These are phyloP conservation scores for Empis livida DNA, from an alignment of 2,888 invertebrate genomes.

Conservation along the genomic window DNA sequence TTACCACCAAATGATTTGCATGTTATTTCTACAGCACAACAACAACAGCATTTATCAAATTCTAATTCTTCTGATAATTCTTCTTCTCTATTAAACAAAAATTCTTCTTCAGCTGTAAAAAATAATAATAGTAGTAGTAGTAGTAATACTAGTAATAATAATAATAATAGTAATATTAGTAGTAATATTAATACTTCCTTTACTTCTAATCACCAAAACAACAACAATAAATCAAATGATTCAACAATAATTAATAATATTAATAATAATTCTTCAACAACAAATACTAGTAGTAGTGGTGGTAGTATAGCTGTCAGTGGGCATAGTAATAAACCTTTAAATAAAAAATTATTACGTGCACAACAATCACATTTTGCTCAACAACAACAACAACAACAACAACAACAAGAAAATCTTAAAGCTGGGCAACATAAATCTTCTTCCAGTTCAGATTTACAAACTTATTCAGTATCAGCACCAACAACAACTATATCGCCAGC, in stretches of 20 bases:
- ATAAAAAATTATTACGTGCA: conserved; percentile 33
- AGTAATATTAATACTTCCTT: conserved; percentile 7
- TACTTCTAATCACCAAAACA: conserved; percentile 10
- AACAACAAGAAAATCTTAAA: conserved; percentile 3
- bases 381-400: no score
- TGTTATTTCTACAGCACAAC: conserved; percentile 1
- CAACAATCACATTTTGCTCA: conserved; percentile 26
- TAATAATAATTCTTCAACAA: conserved; percentile 11
- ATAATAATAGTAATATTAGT: conserved; percentile 12
- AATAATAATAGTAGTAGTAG: conserved; percentile 15
- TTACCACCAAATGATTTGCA: conserved; percentile 3
- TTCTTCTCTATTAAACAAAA: conserved; percentile 7
- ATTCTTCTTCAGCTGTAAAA: conserved; percentile 10
- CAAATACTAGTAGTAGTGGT: conserved; percentile 4
- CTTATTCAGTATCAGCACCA: conserved; percentile 9
- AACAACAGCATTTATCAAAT: conserved; percentile 9
- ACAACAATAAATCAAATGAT: conserved; percentile 6
- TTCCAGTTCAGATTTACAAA: conserved; percentile 10
- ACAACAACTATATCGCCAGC: conserved; percentile 8
- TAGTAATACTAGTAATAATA: conserved; percentile 10
- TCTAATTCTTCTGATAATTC: conserved; percentile 9
- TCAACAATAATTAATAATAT: conserved; percentile 5
- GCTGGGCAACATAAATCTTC: conserved; percentile 16
- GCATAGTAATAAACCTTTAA: conserved; percentile 21
- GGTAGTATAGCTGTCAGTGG: conserved; percentile 8